Percentiles rank a stretch among this genome's conserved stretches.
Conservation (phyloP, 2,797 vertebrate species). For the Oryzias dopingdopingensis region DNA sequence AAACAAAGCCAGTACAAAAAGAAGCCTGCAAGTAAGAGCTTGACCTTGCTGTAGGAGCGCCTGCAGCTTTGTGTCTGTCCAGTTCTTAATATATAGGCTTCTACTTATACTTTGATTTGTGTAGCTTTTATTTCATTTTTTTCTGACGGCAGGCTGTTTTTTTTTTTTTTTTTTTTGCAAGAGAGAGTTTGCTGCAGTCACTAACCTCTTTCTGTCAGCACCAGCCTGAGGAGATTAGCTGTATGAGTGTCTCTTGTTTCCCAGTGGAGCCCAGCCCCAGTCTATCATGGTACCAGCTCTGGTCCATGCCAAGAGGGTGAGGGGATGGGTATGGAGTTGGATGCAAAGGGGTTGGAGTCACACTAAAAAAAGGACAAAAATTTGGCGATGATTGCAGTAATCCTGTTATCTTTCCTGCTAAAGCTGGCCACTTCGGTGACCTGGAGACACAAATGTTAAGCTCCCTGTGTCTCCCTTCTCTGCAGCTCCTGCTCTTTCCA, state of each 20-base stretch:
- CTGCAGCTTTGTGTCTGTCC: conserved; percentile 35
- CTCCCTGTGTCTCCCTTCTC: conserved; percentile 68
- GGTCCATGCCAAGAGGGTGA: conserved; percentile 58
- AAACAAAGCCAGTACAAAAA: conserved; percentile 31
- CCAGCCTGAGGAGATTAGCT: conserved; percentile 77
- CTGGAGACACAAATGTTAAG: conserved; percentile 82
- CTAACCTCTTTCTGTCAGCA: conserved; percentile 82
- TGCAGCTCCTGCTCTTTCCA: conserved; percentile 52
- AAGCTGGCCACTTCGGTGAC: conserved; percentile 81
- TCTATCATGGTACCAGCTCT: conserved; percentile 71
- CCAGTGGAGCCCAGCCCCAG: conserved; percentile 66
- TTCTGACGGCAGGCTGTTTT: conserved; percentile 26
- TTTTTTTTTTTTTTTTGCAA: conserved; percentile 34
- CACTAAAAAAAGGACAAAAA: conserved; percentile 46
- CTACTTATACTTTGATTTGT: conserved; percentile 63
- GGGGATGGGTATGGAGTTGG: conserved; percentile 26
- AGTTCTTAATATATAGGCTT: conserved; percentile 25
- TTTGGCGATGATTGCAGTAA: conserved; percentile 78
- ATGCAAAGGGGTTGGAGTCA: conserved; percentile 62
- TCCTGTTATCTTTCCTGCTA: conserved; percentile 83
- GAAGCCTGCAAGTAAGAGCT: conserved; percentile 35
- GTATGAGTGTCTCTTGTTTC: conserved; percentile 73
- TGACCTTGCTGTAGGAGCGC: conserved; percentile 54
- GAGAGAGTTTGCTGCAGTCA: conserved; percentile 56
- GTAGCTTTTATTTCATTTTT: conserved; percentile 19